Conservation (phyloP, 1,140 invertebrate species). For the Penaeus vannamei region DNA sequence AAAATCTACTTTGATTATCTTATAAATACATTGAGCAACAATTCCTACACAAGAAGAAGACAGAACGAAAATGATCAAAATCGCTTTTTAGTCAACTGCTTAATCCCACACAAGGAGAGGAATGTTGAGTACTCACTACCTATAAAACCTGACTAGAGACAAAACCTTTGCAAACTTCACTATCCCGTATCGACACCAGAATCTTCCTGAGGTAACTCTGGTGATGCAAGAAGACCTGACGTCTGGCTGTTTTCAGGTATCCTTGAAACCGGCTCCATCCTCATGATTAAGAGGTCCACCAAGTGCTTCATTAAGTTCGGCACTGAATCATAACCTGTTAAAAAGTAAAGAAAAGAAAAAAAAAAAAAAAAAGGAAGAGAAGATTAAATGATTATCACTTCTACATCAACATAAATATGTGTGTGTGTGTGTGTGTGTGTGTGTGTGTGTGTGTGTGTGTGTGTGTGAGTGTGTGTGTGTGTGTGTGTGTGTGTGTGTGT, state of each 20-base stretch:
- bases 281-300: constrained; percentile 43
- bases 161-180: background rate
- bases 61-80: no score
- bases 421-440: no score
- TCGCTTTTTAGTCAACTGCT: no score
- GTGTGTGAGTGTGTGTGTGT: no score
- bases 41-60: no score
- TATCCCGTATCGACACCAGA: constrained; percentile 57
- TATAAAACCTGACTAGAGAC: background rate
- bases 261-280: constrained; percentile 23
- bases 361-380: no score
- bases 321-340: constrained; percentile 52
- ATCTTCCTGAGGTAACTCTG: constrained; percentile 52
- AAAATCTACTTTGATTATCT: no score
- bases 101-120: background rate
- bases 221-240: background rate
- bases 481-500: no score
- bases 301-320: constrained; percentile 47
- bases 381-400: no score
- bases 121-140: background rate
- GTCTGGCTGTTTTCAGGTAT: background rate
- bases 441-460: no score
- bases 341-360: background rate
- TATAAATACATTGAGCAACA: no score
- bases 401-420: no score